Conservation (phyloP, 2,797 vertebrate genomes). For the Cyprinella venusta region DNA sequence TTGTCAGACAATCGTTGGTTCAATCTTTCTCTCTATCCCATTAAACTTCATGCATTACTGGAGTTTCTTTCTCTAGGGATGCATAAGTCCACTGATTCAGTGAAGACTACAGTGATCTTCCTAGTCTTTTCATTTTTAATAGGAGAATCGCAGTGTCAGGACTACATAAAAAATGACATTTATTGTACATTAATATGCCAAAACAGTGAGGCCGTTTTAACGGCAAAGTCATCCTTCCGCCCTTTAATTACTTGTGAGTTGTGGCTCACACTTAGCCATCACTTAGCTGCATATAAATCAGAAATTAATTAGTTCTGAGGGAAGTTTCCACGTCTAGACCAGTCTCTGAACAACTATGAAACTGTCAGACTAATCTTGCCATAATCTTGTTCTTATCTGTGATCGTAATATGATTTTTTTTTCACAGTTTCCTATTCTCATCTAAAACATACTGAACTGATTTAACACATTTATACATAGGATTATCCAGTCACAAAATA, state of each 20-base stretch:
- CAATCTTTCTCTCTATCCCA: not conserved
- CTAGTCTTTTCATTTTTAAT: constrained; percentile 21
- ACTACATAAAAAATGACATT: constrained; percentile 40
- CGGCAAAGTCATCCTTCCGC: constrained; percentile 43
- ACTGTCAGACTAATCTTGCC: constrained; percentile 29
- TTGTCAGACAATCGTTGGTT: not conserved
- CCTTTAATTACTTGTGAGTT: constrained; percentile 58
- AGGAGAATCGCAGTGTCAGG: constrained; percentile 23
- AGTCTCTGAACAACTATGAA: constrained; percentile 32
- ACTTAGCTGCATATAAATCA: constrained; percentile 53
- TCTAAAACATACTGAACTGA: not conserved
- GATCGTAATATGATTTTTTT: not conserved
- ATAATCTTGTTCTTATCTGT: constrained; percentile 19
- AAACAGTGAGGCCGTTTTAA: constrained; percentile 40
- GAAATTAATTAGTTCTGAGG: constrained; percentile 51
- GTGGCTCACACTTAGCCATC: constrained; percentile 45
- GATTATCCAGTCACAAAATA: not conserved
- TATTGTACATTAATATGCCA: constrained; percentile 53
- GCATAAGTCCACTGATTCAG: constrained; percentile 8
- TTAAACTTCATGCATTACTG: constrained; percentile 21
- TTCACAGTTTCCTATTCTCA: not conserved
- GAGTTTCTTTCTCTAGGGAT: not conserved
- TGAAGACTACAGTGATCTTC: constrained; percentile 28
- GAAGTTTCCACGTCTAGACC: constrained; percentile 34
- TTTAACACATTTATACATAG: not conserved